Percentiles rank a stretch among this genome's conserved stretches.
Evolutionary conservation across 2,888 invertebrate genomes (phyloP).

Genomic region (Ethmia dodecea): DNA sequence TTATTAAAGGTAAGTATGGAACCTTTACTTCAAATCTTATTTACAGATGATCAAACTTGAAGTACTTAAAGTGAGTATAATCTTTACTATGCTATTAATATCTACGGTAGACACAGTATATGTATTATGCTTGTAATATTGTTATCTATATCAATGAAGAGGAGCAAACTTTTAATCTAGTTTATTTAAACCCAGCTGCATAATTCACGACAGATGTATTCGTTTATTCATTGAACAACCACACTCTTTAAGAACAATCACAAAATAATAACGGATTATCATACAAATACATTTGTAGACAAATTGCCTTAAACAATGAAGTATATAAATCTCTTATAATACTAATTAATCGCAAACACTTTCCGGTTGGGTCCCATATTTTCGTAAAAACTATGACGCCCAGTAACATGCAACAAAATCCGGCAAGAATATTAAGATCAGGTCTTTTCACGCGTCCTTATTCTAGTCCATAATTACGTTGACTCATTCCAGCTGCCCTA

Average conservation of each 20-base stretch:
- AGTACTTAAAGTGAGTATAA: constrained; percentile 17
- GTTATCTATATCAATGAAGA: constrained; percentile 37
- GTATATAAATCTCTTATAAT: constrained; percentile 19
- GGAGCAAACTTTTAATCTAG: constrained; percentile 39
- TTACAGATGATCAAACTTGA: constrained; percentile 1
- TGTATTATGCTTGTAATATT: constrained; percentile 46
- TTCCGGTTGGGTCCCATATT: constrained; percentile 59
- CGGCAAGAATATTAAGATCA: constrained; percentile 49
- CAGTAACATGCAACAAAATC: constrained; percentile 33
- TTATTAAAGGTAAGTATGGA: constrained; percentile 38
- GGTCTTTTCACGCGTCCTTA: constrained; percentile 14
- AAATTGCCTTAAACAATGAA: constrained; percentile 7
- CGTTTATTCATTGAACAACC: neutral
- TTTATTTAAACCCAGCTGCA: constrained; percentile 40
- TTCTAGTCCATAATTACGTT: neutral
- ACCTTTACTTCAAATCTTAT: constrained; percentile 32
- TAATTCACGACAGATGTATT: constrained; percentile 16
- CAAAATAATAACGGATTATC: neutral
- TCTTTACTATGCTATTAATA: constrained; percentile 37
- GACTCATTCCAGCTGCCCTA: no score
- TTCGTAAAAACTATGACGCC: constrained; percentile 38
- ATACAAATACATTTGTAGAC: neutral
- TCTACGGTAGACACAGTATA: constrained; percentile 45
- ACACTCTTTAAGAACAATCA: constrained; percentile 1
- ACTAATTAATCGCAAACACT: constrained; percentile 33